Conservation (phyloP, 2,888 invertebrate genomes). For the Nemurella pictetii region DNA sequence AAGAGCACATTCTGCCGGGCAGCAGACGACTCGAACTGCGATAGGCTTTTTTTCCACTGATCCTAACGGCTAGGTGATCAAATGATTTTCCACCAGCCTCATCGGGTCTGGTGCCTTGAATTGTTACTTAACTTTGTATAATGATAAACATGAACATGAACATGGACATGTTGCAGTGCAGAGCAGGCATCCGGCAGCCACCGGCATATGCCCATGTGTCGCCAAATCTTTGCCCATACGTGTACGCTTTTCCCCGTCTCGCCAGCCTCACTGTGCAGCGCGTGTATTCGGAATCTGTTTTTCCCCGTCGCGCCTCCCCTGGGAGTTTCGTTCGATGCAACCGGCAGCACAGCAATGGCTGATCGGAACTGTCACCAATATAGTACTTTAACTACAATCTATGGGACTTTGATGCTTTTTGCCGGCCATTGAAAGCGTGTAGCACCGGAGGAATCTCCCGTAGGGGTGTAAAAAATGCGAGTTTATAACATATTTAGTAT, state of each 20-base stretch:
- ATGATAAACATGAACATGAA: too few species aligned
- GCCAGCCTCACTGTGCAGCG: not conserved
- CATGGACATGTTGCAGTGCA: too few species aligned
- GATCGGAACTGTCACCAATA: slow-evolving; percentile 17
- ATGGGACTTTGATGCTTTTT: slow-evolving; percentile 15
- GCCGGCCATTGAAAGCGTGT: slow-evolving; percentile 4
- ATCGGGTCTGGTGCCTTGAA: too few species aligned
- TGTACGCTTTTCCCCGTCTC: not conserved
- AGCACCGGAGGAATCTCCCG: not conserved
- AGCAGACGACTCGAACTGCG: too few species aligned
- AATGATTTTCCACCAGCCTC: too few species aligned
- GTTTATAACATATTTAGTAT: not conserved
- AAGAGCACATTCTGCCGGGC: too few species aligned
- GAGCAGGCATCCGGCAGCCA: too few species aligned
- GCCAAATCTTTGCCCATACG: not conserved
- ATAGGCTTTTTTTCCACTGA: too few species aligned
- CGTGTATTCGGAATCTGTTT: not conserved
- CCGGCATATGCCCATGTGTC: too few species aligned
- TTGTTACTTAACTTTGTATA: too few species aligned
- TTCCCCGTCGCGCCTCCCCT: slow-evolving; percentile 4
- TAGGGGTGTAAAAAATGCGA: not conserved
- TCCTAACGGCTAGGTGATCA: too few species aligned
- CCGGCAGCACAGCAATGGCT: slow-evolving; percentile 3
- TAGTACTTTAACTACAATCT: slow-evolving; percentile 14
- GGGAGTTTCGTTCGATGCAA: not conserved